Evolutionary conservation across 1,140 invertebrate species (phyloP).

Genomic region (Drosophila orena): DNA sequence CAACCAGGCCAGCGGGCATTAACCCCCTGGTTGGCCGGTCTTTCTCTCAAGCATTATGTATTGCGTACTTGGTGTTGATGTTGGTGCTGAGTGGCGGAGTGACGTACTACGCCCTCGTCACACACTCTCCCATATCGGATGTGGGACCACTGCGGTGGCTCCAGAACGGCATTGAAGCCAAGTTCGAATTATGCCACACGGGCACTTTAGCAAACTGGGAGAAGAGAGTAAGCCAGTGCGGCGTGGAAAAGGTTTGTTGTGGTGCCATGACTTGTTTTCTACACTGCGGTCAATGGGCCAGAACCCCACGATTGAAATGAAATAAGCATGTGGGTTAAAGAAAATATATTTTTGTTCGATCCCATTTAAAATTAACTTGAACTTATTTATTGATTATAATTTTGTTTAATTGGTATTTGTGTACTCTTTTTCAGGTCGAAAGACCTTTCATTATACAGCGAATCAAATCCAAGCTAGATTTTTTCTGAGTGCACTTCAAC

Average conservation of each 20-base stretch:
- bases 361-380: no score
- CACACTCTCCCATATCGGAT: constrained; percentile 8
- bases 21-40: constrained; percentile 26
- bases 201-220: constrained; percentile 10
- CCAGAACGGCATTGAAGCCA: constrained; percentile 46
- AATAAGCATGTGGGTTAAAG: constrained; percentile 6
- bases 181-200: constrained; percentile 49
- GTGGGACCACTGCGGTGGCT: constrained; percentile 8
- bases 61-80: constrained; percentile 17
- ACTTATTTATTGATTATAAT: no score
- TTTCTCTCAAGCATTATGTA: constrained; percentile 16
- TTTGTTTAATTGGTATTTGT: no score
- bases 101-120: constrained; percentile 39
- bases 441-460: no score
- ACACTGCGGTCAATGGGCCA: constrained; percentile 31
- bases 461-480: neutral
- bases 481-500: neutral
- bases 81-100: constrained; percentile 22
- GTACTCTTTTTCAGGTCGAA: neutral
- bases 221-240: constrained; percentile 24
- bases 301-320: neutral
- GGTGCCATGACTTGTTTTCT: constrained; percentile 7
- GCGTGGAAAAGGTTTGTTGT: constrained; percentile 42
- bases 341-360: no score
- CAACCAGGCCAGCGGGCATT: constrained; percentile 51